Base-by-base conservation (phyloP, 2,888 invertebrate genomes). In the Morpho deidamia region DNA sequence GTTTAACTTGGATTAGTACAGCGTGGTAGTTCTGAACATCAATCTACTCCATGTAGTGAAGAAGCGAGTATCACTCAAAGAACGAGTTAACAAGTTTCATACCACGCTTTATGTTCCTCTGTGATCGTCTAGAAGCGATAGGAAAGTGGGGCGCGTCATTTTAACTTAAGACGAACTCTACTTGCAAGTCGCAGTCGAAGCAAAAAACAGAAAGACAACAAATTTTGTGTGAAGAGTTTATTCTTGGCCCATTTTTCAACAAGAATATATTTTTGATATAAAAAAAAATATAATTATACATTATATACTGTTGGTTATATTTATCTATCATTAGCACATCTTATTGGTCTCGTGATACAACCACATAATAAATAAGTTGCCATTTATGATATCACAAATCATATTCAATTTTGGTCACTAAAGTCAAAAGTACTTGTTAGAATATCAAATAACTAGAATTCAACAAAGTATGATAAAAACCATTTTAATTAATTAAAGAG, bases 161-260 rank as follows among this genome's bases (percentile, higher is more conserved):
- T n/a, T n/a, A n/a, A n/a, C n/a, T n/a, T n/a, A n/a, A n/a, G n/a
- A n/a, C n/a, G n/a, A n/a, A n/a, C n/a, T n/a, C n/a, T 23, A 23
- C 3, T 23, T 14, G 5, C 5, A 5, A 23, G 23, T 23, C 23
- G 23, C 0, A 23, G 5, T 23, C 5, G 23, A 23, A 23, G 5
- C 23, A 23, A 23, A 44, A 45, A 58, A 61, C 56, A 59, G 66
- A 65, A 53, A 40, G n/a, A 8, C 37, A 34, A 58, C 56, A 11
- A 56, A 53, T 60, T 69, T 78, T 72, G 73, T 81, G 86, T 88
- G 88, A 88, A 88, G 88, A 88, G 88, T 88, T 85, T 85, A 81
- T 79, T 86, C 78, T 82, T 81, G 82, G 83, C 83, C 75, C 71
- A 69, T 77, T 77, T 78, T 74, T 67, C 69, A 75, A 79, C 74